Conservation (phyloP, 1,140 invertebrate species). For the Ectropis grisescens region DNA sequence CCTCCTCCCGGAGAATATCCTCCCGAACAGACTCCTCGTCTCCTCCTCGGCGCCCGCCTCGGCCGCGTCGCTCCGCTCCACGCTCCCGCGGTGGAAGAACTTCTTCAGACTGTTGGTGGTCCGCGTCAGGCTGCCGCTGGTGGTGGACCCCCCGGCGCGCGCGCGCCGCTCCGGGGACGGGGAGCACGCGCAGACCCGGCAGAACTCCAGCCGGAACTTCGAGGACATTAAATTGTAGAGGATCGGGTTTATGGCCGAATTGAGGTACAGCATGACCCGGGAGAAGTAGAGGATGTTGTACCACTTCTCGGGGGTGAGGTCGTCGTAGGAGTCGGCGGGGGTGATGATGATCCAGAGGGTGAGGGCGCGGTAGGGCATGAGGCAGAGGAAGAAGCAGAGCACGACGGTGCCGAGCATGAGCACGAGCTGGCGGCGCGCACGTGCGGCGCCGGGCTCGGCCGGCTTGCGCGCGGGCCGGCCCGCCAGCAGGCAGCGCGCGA, state of each 20-base stretch:
- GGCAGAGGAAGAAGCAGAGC: slow-evolving; percentile 87
- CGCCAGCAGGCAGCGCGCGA: slow-evolving; percentile 80
- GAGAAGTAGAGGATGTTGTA: slow-evolving; percentile 86
- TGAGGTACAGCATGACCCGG: slow-evolving; percentile 88
- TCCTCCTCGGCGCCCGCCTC: slow-evolving; percentile 34
- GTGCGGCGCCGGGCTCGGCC: slow-evolving; percentile 73
- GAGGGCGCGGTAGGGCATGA: slow-evolving; percentile 88
- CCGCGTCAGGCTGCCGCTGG: slow-evolving; percentile 65
- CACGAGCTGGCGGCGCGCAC: slow-evolving; percentile 79
- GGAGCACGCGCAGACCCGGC: slow-evolving; percentile 73
- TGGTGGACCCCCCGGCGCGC: slow-evolving; percentile 70
- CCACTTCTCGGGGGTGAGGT: slow-evolving; percentile 79
- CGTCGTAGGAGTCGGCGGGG: slow-evolving; percentile 70
- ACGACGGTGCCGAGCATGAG: slow-evolving; percentile 89
- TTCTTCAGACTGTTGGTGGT: slow-evolving; percentile 59
- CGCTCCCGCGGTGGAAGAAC: slow-evolving; percentile 57
- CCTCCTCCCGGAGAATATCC: slow-evolving; percentile 43
- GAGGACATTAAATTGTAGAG: slow-evolving; percentile 89
- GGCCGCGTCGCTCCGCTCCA: slow-evolving; percentile 46
- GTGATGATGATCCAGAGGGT: slow-evolving; percentile 84
- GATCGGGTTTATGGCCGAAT: slow-evolving; percentile 88
- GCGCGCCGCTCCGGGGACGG: slow-evolving; percentile 46
- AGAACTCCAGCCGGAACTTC: slow-evolving; percentile 85
- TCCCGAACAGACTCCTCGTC: slow-evolving; percentile 37
- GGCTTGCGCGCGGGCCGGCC: slow-evolving; percentile 74